Base-by-base conservation (phyloP, 2,888 invertebrate species). In the Trichacis sp. region DNA sequence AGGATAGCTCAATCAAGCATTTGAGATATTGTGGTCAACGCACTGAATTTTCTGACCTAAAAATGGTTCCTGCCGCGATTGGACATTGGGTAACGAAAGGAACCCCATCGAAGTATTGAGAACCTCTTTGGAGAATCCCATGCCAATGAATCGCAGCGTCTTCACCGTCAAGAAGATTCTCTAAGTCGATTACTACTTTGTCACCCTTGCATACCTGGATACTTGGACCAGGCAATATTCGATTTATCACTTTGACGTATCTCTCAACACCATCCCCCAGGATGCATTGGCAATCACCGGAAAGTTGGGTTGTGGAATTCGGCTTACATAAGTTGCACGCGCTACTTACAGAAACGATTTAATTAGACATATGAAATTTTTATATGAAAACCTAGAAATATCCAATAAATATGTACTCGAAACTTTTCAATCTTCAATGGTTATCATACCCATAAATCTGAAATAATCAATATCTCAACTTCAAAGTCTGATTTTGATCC, bases 141-240 rank as follows among this genome's bases (percentile, higher is more conserved):
- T 96, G 96, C 96, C 96, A 96, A 84, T 97, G 96, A 62, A 96
- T 89, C 45, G 93, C 92, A 2, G 92, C 90, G 79, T 93, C 94
- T 89, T 93, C 91, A 59, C 93, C 94, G 77, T 92, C 92, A 88
- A 95, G 90, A 72, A 91, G 90, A 83, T 96, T 96, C 77, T 91
- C 89, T 1, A 96, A 93, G 74, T 95, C 95, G 40, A 96, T 89
- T 12, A 95, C 91, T 3, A 96, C 90, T 78, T 90, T 92, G 84
- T 96, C 96, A 70, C 91, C 91, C 83, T 93, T 90, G n/a, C 52
- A 53, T 15, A 95, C 95, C 87, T 94, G 92, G 64, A 96, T 94
- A 72, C 92, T 91, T 1, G 96, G 95, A 64, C 95, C 95, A 1
- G 95, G 95, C 76, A 96, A 87, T 91, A 93, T 36, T 36, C 36